A percentile compares a stretch with the other conserved stretches of the same genome.
phyloP scores from a whole-genome alignment of 1,140 invertebrate species.

The Globodera rostochiensis region DNA sequence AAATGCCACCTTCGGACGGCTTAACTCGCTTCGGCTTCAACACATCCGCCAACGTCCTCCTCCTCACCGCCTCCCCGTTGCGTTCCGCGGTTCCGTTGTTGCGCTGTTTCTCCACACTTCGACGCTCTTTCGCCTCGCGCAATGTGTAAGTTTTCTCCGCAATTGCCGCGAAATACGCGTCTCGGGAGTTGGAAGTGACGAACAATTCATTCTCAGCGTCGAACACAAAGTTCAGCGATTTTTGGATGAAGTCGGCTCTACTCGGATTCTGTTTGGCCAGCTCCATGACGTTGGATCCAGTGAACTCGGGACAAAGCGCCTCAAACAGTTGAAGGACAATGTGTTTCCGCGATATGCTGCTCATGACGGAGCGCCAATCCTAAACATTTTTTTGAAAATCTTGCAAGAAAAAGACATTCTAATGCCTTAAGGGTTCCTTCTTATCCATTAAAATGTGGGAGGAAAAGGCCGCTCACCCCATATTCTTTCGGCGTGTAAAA shows the following conservation, averaged over 20 bases:
- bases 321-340: slow-evolving; percentile 23
- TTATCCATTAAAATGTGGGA: background rate
- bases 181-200: slow-evolving; percentile 7
- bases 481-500: slow-evolving; percentile 28
- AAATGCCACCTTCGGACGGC: background rate
- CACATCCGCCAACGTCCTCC: slow-evolving; percentile 22
- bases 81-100: background rate
- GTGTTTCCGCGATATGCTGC: slow-evolving; percentile 18
- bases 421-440: background rate
- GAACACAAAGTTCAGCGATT: slow-evolving; percentile 17
- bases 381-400: slow-evolving; percentile 2
- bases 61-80: background rate
- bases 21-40: slow-evolving; percentile 8
- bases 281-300: background rate
- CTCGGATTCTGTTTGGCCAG: background rate
- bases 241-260: slow-evolving; percentile 15
- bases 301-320: slow-evolving; percentile 24
- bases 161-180: slow-evolving; percentile 8
- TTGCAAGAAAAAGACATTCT: background rate
- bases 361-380: slow-evolving; percentile 29
- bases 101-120: background rate
- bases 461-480: slow-evolving; percentile 8
- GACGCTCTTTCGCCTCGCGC: slow-evolving; percentile 14
- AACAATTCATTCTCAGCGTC: slow-evolving; percentile 26
- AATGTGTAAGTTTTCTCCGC: slow-evolving; percentile 24